Conservation (phyloP, 2,888 invertebrate genomes). For the Heliconius cydno region DNA sequence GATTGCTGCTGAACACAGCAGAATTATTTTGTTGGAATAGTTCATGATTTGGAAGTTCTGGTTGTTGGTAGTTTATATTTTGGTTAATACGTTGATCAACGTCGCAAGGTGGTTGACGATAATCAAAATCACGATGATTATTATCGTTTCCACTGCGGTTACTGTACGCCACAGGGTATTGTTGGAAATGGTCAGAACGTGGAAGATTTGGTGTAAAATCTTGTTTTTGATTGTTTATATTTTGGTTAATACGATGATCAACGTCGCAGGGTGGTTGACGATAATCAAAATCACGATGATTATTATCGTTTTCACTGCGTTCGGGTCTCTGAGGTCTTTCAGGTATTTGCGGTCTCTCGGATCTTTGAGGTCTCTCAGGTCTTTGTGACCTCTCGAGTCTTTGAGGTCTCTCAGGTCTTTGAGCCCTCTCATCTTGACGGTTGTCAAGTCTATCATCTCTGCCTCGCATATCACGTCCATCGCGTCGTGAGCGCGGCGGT, state of each 20-base stretch:
- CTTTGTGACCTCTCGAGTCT: neutral
- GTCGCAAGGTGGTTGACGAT: neutral
- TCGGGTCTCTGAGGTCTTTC: neutral
- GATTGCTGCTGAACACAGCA: conserved; percentile 30
- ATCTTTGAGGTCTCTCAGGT: neutral
- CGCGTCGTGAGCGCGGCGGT: conserved; percentile 26
- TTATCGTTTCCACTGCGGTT: neutral
- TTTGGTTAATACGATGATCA: conserved; percentile 1
- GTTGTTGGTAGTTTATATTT: neutral
- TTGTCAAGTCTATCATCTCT: neutral
- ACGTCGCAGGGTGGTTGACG: neutral
- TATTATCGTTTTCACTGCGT: neutral
- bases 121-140: neutral
- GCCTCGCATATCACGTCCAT: neutral
- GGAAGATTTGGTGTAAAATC: neutral
- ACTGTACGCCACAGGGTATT: conserved; percentile 11
- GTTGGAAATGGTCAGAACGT: conserved; percentile 11
- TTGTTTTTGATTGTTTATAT: neutral
- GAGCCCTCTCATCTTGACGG: neutral
- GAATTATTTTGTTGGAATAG: neutral
- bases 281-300: neutral
- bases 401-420: neutral
- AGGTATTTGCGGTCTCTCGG: neutral
- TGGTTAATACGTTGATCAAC: conserved; percentile 3
- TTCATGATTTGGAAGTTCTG: conserved; percentile 12